phyloP scores from a whole-genome alignment of 2,113 vertebrate species.

The Strigops habroptila region DNA sequence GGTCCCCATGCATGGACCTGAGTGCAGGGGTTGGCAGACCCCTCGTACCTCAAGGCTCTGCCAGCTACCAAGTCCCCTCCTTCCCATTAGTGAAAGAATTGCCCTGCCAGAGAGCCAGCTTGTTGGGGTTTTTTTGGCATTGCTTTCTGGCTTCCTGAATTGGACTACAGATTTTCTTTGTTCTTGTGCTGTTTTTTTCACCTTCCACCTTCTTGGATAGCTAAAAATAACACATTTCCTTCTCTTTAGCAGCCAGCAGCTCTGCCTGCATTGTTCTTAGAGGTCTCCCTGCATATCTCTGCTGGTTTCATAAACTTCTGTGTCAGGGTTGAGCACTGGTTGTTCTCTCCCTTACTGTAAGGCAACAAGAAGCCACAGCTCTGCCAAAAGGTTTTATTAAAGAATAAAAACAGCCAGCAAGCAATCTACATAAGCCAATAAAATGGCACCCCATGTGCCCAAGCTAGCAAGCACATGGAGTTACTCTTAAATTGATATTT shows the following conservation, averaged over 20 bases:
- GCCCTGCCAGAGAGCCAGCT: not conserved
- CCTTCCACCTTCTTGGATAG: conserved; percentile 47
- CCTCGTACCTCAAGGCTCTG: rapidly evolving
- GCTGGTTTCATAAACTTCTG: conserved; percentile 10
- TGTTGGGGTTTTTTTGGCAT: not conserved
- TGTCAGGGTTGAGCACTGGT: not conserved
- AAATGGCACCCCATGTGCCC: not conserved
- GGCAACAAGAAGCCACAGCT: conserved; percentile 32
- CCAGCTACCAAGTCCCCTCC: not conserved
- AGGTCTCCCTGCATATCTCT: not conserved
- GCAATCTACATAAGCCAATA: not conserved
- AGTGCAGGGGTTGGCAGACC: not conserved
- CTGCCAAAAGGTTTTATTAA: conserved; percentile 35
- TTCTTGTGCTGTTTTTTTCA: conserved; percentile 23
- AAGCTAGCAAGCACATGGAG: not conserved
- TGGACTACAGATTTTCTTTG: not conserved
- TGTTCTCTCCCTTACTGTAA: conserved; percentile 36
- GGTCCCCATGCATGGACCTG: not conserved
- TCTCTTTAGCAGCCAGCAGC: conserved; percentile 42
- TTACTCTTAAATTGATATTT: not conserved
- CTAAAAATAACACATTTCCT: conserved; percentile 54
- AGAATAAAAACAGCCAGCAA: not conserved
- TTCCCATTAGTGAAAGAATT: not conserved
- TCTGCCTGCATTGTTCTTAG: conserved; percentile 31
- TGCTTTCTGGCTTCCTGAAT: not conserved